Base-by-base conservation (phyloP, 2,888 invertebrate species). In the Cheilosia urbana region DNA sequence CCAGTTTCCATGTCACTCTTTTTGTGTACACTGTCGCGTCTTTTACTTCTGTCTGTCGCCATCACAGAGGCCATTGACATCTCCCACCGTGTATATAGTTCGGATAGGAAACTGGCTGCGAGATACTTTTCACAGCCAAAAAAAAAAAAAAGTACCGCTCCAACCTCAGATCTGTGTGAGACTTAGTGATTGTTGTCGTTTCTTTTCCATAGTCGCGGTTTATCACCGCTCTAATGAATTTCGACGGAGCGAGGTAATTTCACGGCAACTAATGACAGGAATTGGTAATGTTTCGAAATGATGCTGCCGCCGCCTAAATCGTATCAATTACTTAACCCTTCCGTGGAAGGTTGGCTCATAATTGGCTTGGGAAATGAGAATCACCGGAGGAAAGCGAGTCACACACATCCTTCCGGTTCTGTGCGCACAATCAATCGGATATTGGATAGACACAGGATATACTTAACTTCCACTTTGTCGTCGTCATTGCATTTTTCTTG, bases 401-500 rank as follows among this genome's bases (percentile, higher is more conserved):
- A 11, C 49, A 57, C 11, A 80, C 84, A 71, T 80, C 84, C 84
- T 80, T 84, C 84, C 84, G 84, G 84, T 84, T 57, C 57, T 60
- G 55, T 68, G 73, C 7, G 19, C 30, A 45, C 45, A 62, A 75
- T 80, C 80, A 75, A 80, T 84, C 80, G 84, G 84, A 71, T 79
- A 78, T 79, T 57, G 53, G 65, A 62, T 66, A 72, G 72, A 65
- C 84, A 80, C 80, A 84, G 84, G 84, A 84, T 84, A 80, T 66
- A 60, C 66, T 55, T 72, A 60, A 65, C 24, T 71, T 76, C 45
- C 30, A n/a, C 17, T 19, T 58, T 24, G 57, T 53, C 34, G 49
- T 81, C 53, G 65, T 65, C 53, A 17, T 47, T n/a, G 30, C 34
- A 1, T 1, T 27, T 6, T 53, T 30, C 45, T 51, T 51, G 27